These are phyloP conservation scores for Pristionchus exspectatus DNA, from an alignment of 2,888 invertebrate species.

Conservation along the genomic window DNA sequence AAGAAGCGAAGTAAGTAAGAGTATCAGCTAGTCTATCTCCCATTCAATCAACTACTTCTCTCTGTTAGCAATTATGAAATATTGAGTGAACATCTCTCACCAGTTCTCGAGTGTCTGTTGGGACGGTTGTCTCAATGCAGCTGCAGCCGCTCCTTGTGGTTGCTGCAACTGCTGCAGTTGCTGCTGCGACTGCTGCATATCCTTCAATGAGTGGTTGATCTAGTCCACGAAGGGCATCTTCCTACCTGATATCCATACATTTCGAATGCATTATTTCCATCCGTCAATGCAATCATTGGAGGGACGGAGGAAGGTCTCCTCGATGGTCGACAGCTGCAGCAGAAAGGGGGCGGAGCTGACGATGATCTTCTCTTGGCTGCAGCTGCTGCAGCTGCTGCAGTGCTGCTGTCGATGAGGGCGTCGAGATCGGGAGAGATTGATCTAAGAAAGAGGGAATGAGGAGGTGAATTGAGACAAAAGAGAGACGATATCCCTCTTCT, in stretches of 20 bases:
- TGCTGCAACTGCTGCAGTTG: neutral
- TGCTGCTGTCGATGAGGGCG: neutral
- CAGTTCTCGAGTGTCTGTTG: conserved; percentile 47
- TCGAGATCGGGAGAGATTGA: conserved; percentile 37
- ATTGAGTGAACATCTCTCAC: neutral
- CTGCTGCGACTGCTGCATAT: conserved; percentile 14
- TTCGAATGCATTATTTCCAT: conserved; percentile 1
- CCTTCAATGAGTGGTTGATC: neutral
- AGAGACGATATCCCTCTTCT: conserved; percentile 30
- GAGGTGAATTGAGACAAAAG: conserved; percentile 26
- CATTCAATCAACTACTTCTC: neutral
- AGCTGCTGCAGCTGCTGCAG: neutral
- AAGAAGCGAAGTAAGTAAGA: neutral
- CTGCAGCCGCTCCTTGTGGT: neutral
- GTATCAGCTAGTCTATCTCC: conserved; percentile 20
- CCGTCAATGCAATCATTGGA: conserved; percentile 46
- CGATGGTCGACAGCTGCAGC: neutral
- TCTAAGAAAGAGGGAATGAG: neutral
- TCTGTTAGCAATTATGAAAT: conserved; percentile 33
- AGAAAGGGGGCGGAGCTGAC: conserved; percentile 34
- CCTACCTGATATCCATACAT: conserved; percentile 42
- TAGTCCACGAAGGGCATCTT: neutral
- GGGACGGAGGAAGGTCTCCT: conserved; percentile 10
- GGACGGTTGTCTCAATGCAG: conserved; percentile 24
- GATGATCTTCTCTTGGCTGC: conserved; percentile 4